A percentile compares a stretch with the other conserved stretches of the same genome.
These are phyloP conservation scores for Lepidochrysops patricia DNA, from an alignment of 2,888 invertebrate genomes.

Conservation along the genomic window DNA sequence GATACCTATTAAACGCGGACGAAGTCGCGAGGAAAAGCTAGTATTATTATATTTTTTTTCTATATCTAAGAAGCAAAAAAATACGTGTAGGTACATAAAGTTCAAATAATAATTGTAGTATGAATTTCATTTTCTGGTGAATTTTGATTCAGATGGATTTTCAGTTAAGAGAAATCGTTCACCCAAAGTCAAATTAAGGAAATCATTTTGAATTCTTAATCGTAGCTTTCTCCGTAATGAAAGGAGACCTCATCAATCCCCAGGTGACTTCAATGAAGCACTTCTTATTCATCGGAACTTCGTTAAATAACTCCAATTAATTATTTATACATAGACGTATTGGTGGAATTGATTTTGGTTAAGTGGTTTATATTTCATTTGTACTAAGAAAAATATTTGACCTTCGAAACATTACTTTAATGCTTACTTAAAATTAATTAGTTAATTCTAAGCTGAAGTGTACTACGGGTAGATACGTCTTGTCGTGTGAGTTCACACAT, in stretches of 20 bases:
- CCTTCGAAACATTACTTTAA: not conserved
- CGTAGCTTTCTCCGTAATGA: constrained; percentile 22
- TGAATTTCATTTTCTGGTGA: too few relatives aligned
- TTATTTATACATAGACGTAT: constrained; percentile 50
- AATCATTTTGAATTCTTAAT: constrained; percentile 23
- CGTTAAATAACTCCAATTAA: constrained; percentile 60
- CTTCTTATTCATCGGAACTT: constrained; percentile 49
- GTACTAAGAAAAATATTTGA: not conserved
- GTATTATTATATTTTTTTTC: too few relatives aligned
- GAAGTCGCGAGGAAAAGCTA: too few relatives aligned
- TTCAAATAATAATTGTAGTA: too few relatives aligned
- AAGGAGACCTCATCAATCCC: constrained; percentile 45
- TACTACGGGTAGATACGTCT: too few relatives aligned
- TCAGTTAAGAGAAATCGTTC: not conserved
- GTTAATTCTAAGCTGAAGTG: too few relatives aligned
- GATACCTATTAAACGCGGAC: too few relatives aligned
- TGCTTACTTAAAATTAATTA: too few relatives aligned
- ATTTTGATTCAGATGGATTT: too few relatives aligned
- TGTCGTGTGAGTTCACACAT: too few relatives aligned
- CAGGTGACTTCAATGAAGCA: constrained; percentile 53
- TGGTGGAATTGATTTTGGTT: constrained; percentile 51
- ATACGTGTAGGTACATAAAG: too few relatives aligned
- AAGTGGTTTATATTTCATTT: not conserved
- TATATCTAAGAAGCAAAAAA: too few relatives aligned
- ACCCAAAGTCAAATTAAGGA: constrained; percentile 18